Base-by-base conservation (phyloP, 23 tunicate genomes). In the Diplosoma virens region DNA sequence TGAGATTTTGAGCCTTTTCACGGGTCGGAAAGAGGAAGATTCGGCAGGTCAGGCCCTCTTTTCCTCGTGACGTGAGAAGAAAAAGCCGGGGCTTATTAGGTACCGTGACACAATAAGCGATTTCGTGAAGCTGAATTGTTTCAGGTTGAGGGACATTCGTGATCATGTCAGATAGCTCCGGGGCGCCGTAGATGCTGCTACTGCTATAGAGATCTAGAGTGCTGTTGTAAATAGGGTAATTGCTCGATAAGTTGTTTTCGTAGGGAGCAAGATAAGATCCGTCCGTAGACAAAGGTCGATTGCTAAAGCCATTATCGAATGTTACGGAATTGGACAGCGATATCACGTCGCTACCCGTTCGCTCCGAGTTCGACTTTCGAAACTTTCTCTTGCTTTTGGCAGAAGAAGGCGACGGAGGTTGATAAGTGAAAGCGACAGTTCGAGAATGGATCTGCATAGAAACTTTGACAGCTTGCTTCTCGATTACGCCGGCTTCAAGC, bases 61-160 rank as follows among this genome's bases (percentile, higher is more conserved):
- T 61, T 17, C 83, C 81, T 34, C 81, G 76, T 23, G 93, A 86
- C 9, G 93, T 86, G 9, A 86, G 81, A n/a, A 86, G 64, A 55
- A 86, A 86, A 0, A 86, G 22, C n/a, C 84, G 79, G 7, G 83
- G 85, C 25, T 56, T 55, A 14, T 32, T 59, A 1, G 93, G 93
- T 5, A 86, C 77, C 0, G 93, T 80, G 26, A 86, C 93, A 58
- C 93, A 86, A 35, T 86, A 86, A 1, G 93, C 93, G 23, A 86
- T 69, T n/a, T 86, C 85, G 81, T 86, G 93, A 3, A 86, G 81
- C n/a, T 47, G 22, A 47, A 72, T 78, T 25, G 25, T 5, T 36
- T 67, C 74, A 3, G 74, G 74, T 6, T 16, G 27, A 11, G 52
- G 50, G 20, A 53, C 34, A 48, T 48, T 34, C 32, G 37, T 0